Conservation (phyloP, 2,888 invertebrate species). For the Heliconius charithonia region DNA sequence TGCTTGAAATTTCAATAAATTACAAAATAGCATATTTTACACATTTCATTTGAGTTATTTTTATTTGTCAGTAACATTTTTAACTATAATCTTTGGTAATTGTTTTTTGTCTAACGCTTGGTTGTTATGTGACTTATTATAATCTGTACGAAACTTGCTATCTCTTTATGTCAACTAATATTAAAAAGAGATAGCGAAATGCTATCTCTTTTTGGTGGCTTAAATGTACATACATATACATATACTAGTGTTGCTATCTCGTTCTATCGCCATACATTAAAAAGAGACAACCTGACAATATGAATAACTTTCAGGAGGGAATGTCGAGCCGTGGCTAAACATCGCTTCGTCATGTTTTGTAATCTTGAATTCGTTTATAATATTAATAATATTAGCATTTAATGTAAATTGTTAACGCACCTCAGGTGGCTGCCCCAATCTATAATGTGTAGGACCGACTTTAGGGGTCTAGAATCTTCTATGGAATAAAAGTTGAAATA, state of each 20-base stretch:
- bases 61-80: background rate
- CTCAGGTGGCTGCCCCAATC: constrained; percentile 52
- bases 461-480: background rate
- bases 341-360: constrained; percentile 19
- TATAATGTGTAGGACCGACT: constrained; percentile 32
- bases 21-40: background rate
- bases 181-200: too few species aligned
- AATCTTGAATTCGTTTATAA: constrained; percentile 28
- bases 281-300: background rate
- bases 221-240: background rate
- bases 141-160: background rate
- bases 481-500: background rate
- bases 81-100: background rate
- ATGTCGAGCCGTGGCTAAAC: constrained; percentile 69
- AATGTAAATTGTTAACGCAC: constrained; percentile 41
- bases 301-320: constrained; percentile 72
- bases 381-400: background rate
- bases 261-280: background rate
- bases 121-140: background rate
- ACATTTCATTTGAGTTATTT: background rate
- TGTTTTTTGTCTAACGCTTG: constrained; percentile 14
- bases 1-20: background rate
- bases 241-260: background rate
- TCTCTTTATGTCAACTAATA: background rate
- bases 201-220: background rate